phyloP scores from a whole-genome alignment of 2,797 vertebrate species.

The Cyclopterus lumpus region DNA sequence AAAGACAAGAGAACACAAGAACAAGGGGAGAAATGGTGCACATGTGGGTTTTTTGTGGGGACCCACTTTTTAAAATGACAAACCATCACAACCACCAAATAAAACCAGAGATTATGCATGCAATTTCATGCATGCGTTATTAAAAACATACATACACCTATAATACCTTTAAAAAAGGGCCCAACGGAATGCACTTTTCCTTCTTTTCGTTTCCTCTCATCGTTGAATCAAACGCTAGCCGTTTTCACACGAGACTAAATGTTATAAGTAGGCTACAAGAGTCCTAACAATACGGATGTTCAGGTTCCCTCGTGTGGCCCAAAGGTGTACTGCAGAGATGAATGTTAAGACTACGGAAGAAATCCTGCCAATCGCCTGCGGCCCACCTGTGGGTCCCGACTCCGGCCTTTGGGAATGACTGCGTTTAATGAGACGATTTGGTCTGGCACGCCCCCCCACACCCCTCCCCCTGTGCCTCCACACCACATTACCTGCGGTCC shows the following conservation, averaged over 20 bases:
- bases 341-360: not conserved
- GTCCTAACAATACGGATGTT: not conserved
- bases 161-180: too few species aligned
- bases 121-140: not conserved
- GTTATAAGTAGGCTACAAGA: not conserved
- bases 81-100: not conserved
- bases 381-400: too few species aligned
- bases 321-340: not conserved
- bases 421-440: conserved; percentile 14
- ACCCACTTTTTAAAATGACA: not conserved
- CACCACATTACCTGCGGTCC: conserved; percentile 34
- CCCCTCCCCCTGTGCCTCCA: conserved; percentile 19
- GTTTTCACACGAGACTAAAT: not conserved
- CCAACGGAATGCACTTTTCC: not conserved
- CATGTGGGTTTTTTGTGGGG: not conserved
- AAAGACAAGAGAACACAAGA: conserved; percentile 5
- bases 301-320: not conserved
- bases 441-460: conserved; percentile 15
- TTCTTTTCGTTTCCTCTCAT: not conserved
- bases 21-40: not conserved
- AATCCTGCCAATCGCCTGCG: not conserved
- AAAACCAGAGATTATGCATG: not conserved
- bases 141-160: not conserved
- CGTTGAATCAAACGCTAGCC: not conserved
- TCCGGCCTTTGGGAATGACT: not conserved